Conservation (phyloP, 2,113 vertebrate genomes). For the Casuarius casuarius region DNA sequence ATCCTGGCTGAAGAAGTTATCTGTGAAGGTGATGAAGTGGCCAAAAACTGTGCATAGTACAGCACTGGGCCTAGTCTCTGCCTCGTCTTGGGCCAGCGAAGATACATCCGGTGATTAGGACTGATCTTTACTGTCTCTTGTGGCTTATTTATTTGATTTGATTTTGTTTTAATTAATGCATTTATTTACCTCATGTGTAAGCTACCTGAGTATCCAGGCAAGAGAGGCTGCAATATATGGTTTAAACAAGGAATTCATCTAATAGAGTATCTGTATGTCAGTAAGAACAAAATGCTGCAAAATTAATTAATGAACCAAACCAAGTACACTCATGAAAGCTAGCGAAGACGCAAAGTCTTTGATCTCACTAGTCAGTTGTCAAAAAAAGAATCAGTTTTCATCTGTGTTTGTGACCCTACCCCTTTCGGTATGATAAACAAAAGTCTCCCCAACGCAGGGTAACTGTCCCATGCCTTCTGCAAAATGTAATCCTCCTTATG, state of each 20-base stretch:
- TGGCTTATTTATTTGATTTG: neutral
- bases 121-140: neutral
- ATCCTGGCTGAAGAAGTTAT: fast-evolving
- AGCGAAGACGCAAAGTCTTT: neutral
- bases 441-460: neutral
- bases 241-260: neutral
- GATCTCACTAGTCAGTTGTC: neutral
- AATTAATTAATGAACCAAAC: neutral
- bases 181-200: neutral
- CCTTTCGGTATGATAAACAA: neutral
- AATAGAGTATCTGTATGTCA: neutral
- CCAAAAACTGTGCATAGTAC: neutral
- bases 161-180: neutral
- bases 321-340: neutral
- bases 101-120: neutral
- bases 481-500: conserved; percentile 60
- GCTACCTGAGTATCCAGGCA: neutral
- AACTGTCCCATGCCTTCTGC: neutral
- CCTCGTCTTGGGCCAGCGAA: neutral
- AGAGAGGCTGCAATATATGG: neutral
- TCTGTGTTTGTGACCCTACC: neutral
- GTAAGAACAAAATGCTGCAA: neutral
- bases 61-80: fast-evolving
- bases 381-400: neutral
- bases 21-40: neutral